Base-by-base conservation (phyloP, 1,140 invertebrate genomes). In the Arion vulgaris region DNA sequence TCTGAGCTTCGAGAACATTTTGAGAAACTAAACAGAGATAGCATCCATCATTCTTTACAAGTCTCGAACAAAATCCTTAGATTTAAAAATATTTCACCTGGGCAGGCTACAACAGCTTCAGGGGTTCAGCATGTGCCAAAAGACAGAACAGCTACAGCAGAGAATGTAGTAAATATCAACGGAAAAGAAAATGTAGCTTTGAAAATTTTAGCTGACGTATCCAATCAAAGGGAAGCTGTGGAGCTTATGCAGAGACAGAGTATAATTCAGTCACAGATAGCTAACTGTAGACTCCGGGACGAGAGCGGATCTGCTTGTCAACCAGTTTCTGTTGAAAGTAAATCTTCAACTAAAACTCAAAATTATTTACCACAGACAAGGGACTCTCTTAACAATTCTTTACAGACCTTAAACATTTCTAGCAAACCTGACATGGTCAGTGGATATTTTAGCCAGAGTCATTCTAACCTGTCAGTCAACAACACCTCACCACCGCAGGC, bases 161-260 rank as follows among this genome's bases (percentile, higher is more conserved):
- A 23, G 23, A 66, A 34, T 41, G 26, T 72, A 38, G 39, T 19
- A 1, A 45, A 45, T 72, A 38, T 41, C 38, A 72, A 5, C 11
- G 71, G n/a, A 26, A 72, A 87, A 41, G 82, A 88, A 49, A 87
- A 89, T 36, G 82, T 91, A 66, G 89, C 89, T 4, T 75, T 86
- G 74, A 88, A 87, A 57, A 86, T 91, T 34, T 83, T 90, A 85
- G 86, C 84, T n/a, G 90, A 91, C 83, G 88, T 90, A 26, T 85
- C 86, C 23, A 81, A 49, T 28, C 82, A 90, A 49, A 86, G 86
- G 69, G 85, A 80, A 69, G 86, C 86, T 49, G 85, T 91, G 15
- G 89, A 91, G 76, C 71, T 80, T 17, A 84, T 90, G 84, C 90
- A 91, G 83, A 85, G 82, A 57, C 81, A 88, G 17, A 91, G 86